Evolutionary conservation across 2,797 vertebrate genomes (phyloP).

Genomic region (Clarias platycephalus): DNA sequence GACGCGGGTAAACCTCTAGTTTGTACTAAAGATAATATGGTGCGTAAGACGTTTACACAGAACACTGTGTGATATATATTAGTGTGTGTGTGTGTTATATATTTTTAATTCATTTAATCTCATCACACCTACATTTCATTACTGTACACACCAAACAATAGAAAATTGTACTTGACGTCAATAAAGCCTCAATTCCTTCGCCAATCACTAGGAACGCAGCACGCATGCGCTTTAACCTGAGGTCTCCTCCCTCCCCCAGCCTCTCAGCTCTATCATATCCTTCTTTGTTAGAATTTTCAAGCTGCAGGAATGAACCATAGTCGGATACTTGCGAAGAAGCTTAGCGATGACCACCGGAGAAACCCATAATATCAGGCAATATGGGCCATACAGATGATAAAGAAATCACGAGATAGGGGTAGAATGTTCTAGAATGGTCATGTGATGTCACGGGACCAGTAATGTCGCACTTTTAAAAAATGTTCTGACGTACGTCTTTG

Average conservation of each 20-base stretch:
- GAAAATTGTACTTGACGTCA: slow-evolving; percentile 38
- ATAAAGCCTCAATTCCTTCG: slow-evolving; percentile 13
- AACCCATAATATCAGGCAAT: slow-evolving; percentile 17
- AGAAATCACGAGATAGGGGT: background rate
- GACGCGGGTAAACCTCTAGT: too few relatives aligned
- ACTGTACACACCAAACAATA: background rate
- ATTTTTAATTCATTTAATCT: too few relatives aligned
- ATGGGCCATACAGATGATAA: slow-evolving; percentile 6
- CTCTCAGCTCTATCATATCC: slow-evolving; percentile 34
- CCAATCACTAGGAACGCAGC: slow-evolving; percentile 44
- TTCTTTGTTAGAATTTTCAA: slow-evolving; percentile 50
- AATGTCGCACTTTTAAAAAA: slow-evolving; percentile 54
- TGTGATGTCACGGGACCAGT: slow-evolving; percentile 55
- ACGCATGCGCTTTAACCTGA: slow-evolving; percentile 45
- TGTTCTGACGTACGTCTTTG: slow-evolving; percentile 39
- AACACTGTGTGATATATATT: too few relatives aligned
- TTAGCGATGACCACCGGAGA: slow-evolving; percentile 36
- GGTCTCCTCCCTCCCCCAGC: slow-evolving; percentile 36
- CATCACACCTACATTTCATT: too few relatives aligned
- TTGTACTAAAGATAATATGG: too few relatives aligned
- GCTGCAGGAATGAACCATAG: slow-evolving; percentile 42
- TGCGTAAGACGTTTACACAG: too few relatives aligned
- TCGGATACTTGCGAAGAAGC: slow-evolving; percentile 31
- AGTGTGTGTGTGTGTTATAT: too few relatives aligned
- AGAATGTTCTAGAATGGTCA: slow-evolving; percentile 53